Evolutionary conservation across 1,140 invertebrate species (phyloP).

Genomic region (Plodia interpunctella): DNA sequence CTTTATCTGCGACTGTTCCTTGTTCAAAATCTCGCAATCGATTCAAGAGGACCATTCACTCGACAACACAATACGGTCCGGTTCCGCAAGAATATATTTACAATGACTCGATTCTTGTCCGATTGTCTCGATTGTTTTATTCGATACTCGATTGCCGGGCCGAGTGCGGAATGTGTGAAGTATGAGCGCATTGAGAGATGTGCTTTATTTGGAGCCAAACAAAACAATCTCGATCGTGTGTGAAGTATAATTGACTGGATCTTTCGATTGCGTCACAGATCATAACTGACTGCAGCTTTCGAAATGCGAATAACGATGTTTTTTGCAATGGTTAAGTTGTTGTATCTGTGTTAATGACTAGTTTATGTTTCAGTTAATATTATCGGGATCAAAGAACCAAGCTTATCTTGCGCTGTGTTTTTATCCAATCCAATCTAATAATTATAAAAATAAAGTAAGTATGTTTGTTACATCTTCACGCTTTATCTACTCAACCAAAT

Average conservation of each 20-base stretch:
- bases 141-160: conserved; percentile 16
- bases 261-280: background rate
- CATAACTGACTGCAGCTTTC: background rate
- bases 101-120: conserved; percentile 12
- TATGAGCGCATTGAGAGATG: conserved; percentile 9
- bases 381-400: no score
- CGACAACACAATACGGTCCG: conserved; percentile 9
- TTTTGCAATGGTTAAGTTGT: no score
- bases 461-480: no score
- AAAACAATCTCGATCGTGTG: background rate
- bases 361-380: no score
- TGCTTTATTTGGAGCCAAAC: conserved; percentile 8
- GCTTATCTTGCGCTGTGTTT: no score
- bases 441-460: no score
- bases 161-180: conserved; percentile 13
- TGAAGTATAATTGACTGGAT: background rate
- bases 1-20: background rate
- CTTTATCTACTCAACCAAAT: no score
- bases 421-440: no score
- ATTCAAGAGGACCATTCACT: conserved; percentile 1
- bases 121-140: conserved; percentile 17
- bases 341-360: no score
- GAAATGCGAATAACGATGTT: background rate
- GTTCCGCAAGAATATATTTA: conserved; percentile 14
- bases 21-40: background rate